Evolutionary conservation across 2,113 vertebrate species (phyloP), one percentile per base, ranked within the genome.

Genomic region (Beaufortia kweichowensis): DNA sequence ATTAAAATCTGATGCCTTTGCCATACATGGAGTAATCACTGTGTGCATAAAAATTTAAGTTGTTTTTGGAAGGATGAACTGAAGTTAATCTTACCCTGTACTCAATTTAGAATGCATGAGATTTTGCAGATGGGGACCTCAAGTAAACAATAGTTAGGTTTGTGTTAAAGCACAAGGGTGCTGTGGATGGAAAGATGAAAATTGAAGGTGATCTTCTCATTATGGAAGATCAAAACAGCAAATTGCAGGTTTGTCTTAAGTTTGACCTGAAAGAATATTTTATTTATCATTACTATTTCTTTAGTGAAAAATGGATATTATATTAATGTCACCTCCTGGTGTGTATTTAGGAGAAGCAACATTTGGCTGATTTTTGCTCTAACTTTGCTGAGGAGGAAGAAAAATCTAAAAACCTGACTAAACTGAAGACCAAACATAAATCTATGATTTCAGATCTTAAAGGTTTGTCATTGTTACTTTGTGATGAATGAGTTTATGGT

Each of bases 381-480:
- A 98, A 96, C 82, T 91, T 98, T 50, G 93, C 95, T 0, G 96
- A 98, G 84, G 96, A 98, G 82, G 96, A 98, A 79, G 96, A 98
- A 87, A 97, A 97, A 79, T 96, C 96, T 65, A 97, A 98, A 90
- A 98, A 96, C 59, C 88, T 98, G 24, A 93, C 91, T 59, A 98
- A 98, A 70, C 92, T 98, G 74, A 98, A 98, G 89, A 90, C 86
- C 84, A 98, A 98, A 83, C 95, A 97, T 0, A 96, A 98, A 88
- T 96, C 96, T 67, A 98, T 98, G 95, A 97, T 98, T 86, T 96
- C 96, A 8, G 96, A 98, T 64, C 93, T 98, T 17, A 96, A 98
- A 91, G 92, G 96, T 97, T 55, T 83, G 87, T 89, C 12, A 10
- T 46, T 11, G 33, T 43, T 17, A 41, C 2, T 24, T 53, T 19